Evolutionary conservation across 1,140 invertebrate genomes (phyloP).

Genomic region (Episyrphus balteatus): DNA sequence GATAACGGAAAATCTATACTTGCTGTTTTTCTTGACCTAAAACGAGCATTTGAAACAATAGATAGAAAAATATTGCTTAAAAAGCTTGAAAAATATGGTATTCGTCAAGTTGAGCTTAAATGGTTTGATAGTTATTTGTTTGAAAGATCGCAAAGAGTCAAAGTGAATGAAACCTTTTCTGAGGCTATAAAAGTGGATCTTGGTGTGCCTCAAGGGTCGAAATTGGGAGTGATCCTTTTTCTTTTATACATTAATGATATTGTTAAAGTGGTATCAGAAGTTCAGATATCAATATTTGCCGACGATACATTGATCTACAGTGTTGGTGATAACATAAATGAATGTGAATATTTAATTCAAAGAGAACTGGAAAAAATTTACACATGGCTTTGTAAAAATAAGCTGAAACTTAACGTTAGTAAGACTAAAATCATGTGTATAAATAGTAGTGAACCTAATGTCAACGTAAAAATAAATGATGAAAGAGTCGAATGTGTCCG

Average conservation of each 20-base stretch:
- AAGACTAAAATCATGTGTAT: slow-evolving; percentile 14
- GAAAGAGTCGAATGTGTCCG: slow-evolving; percentile 2
- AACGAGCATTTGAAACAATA: too few relatives aligned
- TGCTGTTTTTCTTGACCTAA: too few relatives aligned
- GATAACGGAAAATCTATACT: too few relatives aligned
- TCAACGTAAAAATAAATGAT: background rate
- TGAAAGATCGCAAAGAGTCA: too few relatives aligned
- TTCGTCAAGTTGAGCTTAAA: too few relatives aligned
- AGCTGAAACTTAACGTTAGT: background rate
- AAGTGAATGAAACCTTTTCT: slow-evolving; percentile 16
- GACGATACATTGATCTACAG: background rate
- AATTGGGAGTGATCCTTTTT: slow-evolving; percentile 6
- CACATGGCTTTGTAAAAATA: background rate
- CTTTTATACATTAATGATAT: background rate
- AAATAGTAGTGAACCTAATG: background rate
- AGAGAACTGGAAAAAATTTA: background rate
- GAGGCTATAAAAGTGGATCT: background rate
- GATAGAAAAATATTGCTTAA: too few relatives aligned
- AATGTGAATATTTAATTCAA: background rate
- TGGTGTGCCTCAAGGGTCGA: slow-evolving; percentile 10
- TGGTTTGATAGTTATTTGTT: too few relatives aligned
- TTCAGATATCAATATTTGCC: background rate
- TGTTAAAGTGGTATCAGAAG: background rate
- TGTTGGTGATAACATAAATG: background rate
- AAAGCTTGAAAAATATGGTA: too few relatives aligned